Conservation (phyloP, 1,140 invertebrate species). For the Octopus sinensis region DNA sequence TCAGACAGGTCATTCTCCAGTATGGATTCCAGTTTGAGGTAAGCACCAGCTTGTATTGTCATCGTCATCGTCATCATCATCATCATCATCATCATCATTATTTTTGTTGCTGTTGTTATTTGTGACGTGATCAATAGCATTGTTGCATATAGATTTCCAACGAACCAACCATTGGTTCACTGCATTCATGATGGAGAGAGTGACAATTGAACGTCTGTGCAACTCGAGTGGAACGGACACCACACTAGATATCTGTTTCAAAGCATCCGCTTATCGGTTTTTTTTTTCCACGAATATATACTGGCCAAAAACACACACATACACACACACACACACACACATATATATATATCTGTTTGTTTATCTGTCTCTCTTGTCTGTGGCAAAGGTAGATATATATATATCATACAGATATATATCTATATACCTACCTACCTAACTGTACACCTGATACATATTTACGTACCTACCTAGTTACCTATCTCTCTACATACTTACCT, state of each 20-base stretch:
- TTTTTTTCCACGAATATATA: background rate
- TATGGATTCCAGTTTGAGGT: constrained; percentile 87
- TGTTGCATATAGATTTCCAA: too few relatives aligned
- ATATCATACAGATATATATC: background rate
- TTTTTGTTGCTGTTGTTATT: too few relatives aligned
- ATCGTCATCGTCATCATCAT: too few relatives aligned
- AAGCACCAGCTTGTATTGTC: constrained; percentile 27
- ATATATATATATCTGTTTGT: background rate
- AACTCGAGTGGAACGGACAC: too few relatives aligned
- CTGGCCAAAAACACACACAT: background rate
- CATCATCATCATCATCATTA: too few relatives aligned
- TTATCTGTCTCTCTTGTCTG: background rate
- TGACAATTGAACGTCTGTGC: too few relatives aligned
- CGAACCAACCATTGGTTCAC: too few relatives aligned
- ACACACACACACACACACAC: background rate
- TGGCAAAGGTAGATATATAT: background rate
- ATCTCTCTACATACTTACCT: too few relatives aligned
- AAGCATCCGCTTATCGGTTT: too few relatives aligned
- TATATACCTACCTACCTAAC: background rate
- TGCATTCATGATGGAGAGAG: too few relatives aligned
- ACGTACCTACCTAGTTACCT: background rate
- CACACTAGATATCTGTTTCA: too few relatives aligned
- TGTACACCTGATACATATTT: background rate
- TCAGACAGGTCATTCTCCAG: constrained; percentile 77
- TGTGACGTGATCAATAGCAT: too few relatives aligned